Evolutionary conservation across 2,797 vertebrate species (phyloP), one percentile per base, ranked within the genome.

Genomic region (Poecile montanus): DNA sequence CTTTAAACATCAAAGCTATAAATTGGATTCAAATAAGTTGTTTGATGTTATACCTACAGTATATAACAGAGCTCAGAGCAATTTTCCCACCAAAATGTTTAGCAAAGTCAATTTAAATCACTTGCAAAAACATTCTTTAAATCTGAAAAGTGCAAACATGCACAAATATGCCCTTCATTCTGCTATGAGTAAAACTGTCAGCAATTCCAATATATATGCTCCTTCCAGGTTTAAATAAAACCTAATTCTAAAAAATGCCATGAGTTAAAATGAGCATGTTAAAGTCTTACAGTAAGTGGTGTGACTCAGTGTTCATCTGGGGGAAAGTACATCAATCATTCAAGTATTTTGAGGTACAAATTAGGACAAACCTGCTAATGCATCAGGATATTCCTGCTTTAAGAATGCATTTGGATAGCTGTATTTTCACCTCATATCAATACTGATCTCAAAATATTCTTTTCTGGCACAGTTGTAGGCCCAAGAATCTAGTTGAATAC

Each of bases 1-100:
- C 61, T 95, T 95, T 92, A 93, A 97, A 97, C 91, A 97, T 81
- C 96, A 97, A 97, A 96, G 93, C 82, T 89, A 82, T 42, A 96
- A 96, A 97, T 92, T 94, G 51, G 89, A 96, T 97, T 97, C 96
- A 96, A 93, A 92, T 61, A 94, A 95, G 48, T 63, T 93, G 96
- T 98, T 97, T 96, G 94, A 97, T 97, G 87, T 96, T 96, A 93
- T 91, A 96, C 84, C 88, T 81, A 87, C 45, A 84, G 71, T 86
- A 92, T 75, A 42, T 73, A 95, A 87, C 42, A 96, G 94, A 96
- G 83, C 97, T 93, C 36, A 95, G 54, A 96, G 94, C 92, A 62
- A 89, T 88, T 94, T 95, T 95, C 80, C 75, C 76, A 91, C 70
- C 88, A 97, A 96, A 96, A 93, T 54, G 66, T 97, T 97, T 95